Base-by-base conservation (phyloP, 2,113 vertebrate genomes). In the Craseonycteris thonglongyai region DNA sequence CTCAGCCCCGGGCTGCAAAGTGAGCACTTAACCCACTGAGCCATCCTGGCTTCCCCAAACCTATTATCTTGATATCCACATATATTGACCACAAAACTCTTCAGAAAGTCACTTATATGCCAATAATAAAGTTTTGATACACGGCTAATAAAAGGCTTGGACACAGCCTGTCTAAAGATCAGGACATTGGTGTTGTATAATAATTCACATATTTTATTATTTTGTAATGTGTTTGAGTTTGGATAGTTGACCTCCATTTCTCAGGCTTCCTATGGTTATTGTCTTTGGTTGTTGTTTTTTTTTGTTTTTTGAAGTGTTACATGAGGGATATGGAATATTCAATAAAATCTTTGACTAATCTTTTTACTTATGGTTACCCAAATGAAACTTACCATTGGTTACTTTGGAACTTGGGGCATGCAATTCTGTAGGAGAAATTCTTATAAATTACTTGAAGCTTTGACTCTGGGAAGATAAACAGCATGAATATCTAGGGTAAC, bases 401-500 rank as follows among this genome's bases (percentile, higher is more conserved):
- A 65, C 45, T 59, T 88, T 78, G 49, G 45, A 92, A 93, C 74
- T 38, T 18, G n/a, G 83, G 40, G 11, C 45, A 66, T 89, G 47
- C 89, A 75, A 58, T 93, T 91, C 90, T 93, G 35, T 91, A 95
- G 33, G 80, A 93, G 81, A 78, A 94, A 72, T 93, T 91, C 59
- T 94, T 93, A 28, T 79, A 89, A 93, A 88, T 94, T 79, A 72
- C 45, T 81, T 40, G 76, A 91, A 91, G 51, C 30, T 96, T 96
- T 92, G 66, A 87, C 59, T 96, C 80, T 93, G 87, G 65, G 71
- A 89, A 94, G 69, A 81, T 84, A 94, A 97, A 96, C 88, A 92
- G 19, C 47, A 69, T 68, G 72, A 71, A 35, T 92, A 30, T 76
- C 35, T n/a, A 75, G 74, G 82, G 30, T 84, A 91, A 91, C 86